Evolutionary conservation across 92 coral and sea anemone genomes (phyloP).

Genomic region (Actinostola sp.): DNA sequence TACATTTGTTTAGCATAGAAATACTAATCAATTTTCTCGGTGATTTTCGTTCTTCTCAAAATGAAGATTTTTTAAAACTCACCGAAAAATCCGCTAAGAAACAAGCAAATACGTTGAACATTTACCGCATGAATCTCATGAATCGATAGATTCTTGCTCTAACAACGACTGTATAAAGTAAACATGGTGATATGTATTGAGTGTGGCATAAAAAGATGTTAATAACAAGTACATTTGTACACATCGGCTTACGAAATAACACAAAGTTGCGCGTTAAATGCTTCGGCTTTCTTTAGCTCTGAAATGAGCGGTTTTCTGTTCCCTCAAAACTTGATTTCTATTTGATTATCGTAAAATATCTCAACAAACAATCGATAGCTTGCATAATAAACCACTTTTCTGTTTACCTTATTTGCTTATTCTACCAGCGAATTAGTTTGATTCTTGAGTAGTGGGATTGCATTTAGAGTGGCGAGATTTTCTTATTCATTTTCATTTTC

Average conservation of each 20-base stretch:
- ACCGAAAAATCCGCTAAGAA: neutral
- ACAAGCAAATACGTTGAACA: too few species aligned
- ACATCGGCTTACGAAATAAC: neutral
- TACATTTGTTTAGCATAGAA: too few species aligned
- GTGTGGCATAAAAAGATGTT: too few species aligned
- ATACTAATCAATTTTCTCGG: too few species aligned
- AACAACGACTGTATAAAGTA: too few species aligned
- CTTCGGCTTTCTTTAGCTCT: neutral
- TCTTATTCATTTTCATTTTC: too few species aligned
- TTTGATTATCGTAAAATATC: neutral
- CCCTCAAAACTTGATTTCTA: neutral
- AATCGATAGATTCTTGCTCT: too few species aligned
- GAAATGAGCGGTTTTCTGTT: conserved; percentile 11
- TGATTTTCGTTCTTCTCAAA: neutral
- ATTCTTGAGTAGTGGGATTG: neutral
- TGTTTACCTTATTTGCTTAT: neutral
- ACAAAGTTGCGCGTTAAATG: neutral
- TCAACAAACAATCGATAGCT: neutral
- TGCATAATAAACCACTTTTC: neutral
- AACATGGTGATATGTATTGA: too few species aligned
- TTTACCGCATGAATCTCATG: too few species aligned
- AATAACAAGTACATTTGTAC: neutral
- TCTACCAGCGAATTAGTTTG: neutral
- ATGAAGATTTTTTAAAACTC: neutral
- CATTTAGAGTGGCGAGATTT: too few species aligned